Evolutionary conservation across 1,140 invertebrate species (phyloP).

Genomic region (Temnothorax curvispinosus): DNA sequence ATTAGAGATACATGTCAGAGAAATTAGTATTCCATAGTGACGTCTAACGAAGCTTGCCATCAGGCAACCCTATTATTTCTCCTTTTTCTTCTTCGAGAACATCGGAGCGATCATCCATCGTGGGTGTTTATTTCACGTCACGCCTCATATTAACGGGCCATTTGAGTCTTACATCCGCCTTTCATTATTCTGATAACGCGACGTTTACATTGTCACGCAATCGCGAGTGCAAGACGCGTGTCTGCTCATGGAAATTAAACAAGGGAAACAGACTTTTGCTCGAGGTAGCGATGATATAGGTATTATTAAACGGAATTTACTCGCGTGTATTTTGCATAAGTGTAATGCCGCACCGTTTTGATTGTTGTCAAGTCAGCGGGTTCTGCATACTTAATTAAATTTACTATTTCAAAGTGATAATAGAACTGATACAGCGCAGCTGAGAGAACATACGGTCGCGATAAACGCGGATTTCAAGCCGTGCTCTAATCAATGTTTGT

Average conservation of each 20-base stretch:
- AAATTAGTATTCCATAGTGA: constrained; percentile 72
- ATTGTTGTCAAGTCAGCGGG: background rate
- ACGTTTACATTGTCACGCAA: constrained; percentile 33
- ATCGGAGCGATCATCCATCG: background rate
- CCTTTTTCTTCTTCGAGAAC: background rate
- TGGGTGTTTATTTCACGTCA: constrained; percentile 47
- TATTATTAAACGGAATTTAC: background rate
- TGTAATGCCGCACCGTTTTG: background rate
- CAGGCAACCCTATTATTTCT: background rate
- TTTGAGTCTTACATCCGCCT: constrained; percentile 24
- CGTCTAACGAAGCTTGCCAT: constrained; percentile 55
- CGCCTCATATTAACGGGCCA: constrained; percentile 56
- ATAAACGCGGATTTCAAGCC: constrained; percentile 5
- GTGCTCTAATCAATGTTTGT: constrained; percentile 28
- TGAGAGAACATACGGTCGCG: background rate
- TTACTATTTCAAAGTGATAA: constrained; percentile 11
- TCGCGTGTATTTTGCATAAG: background rate
- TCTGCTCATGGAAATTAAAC: constrained; percentile 22
- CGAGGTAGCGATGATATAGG: background rate
- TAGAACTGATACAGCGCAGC: constrained; percentile 2
- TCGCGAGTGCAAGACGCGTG: background rate
- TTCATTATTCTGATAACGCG: background rate
- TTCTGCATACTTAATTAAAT: constrained; percentile 28
- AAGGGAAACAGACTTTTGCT: background rate
- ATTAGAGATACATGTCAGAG: constrained; percentile 56